Evolutionary conservation across 2,888 invertebrate genomes (phyloP).

Genomic region (Disparrhopalites patrizii): DNA sequence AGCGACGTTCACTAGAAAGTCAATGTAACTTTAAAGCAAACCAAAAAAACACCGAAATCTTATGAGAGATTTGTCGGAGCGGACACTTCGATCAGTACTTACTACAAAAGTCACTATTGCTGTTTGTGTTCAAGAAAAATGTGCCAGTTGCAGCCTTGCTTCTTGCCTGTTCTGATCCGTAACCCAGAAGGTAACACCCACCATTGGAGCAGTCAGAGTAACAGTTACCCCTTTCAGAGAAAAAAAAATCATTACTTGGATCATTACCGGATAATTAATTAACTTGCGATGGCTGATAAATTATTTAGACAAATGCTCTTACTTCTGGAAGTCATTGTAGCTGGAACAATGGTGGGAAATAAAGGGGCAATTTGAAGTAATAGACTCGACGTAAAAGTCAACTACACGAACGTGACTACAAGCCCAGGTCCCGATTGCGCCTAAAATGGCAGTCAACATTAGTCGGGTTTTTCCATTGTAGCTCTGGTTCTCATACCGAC

Average conservation of each 20-base stretch:
- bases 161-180: slow-evolving; percentile 30
- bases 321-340: slow-evolving; percentile 50
- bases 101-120: slow-evolving; percentile 39
- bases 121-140: slow-evolving; percentile 40
- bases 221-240: slow-evolving; percentile 41
- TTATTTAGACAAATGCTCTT: slow-evolving; percentile 7
- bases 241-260: background rate
- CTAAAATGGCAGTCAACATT: too few species aligned
- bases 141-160: slow-evolving; percentile 23
- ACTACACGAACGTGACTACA: slow-evolving; percentile 47
- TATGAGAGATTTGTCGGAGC: too few species aligned
- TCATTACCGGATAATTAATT: background rate
- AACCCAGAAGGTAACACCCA: slow-evolving; percentile 40
- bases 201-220: slow-evolving; percentile 35
- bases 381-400: slow-evolving; percentile 47
- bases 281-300: background rate
- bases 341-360: slow-evolving; percentile 50
- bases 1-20: slow-evolving; percentile 40
- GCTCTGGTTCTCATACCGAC: too few species aligned
- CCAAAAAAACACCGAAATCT: too few species aligned
- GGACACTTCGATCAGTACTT: too few species aligned
- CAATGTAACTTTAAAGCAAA: too few species aligned
- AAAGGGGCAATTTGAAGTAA: slow-evolving; percentile 51
- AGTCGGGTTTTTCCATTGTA: too few species aligned
- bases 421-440: slow-evolving; percentile 38